These are phyloP conservation scores for Tokudaia tokunoshimensis DNA, from an alignment of 2,797 vertebrate genomes.

Conservation along the genomic window DNA sequence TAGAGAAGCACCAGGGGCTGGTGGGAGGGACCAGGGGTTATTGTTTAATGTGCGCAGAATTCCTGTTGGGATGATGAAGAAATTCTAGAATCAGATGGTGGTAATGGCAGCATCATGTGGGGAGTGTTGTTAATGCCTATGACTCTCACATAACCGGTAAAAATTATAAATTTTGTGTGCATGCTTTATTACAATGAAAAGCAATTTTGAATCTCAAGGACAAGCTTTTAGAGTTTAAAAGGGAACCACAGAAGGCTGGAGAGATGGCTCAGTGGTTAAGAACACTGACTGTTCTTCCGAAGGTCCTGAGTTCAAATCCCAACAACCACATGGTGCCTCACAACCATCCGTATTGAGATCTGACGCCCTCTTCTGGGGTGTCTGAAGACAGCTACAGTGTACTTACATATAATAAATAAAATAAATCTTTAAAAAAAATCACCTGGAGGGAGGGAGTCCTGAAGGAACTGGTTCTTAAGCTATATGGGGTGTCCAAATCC, in stretches of 20 bases:
- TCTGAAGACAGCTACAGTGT: no score
- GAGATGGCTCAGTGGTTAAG: no score
- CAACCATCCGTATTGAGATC: no score
- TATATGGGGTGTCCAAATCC: not conserved
- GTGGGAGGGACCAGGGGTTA: not conserved
- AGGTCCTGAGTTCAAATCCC: no score
- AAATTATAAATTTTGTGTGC: not conserved
- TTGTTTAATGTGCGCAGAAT: not conserved
- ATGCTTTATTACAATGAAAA: not conserved
- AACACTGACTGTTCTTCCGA: no score
- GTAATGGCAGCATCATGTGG: no score
- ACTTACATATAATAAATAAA: no score
- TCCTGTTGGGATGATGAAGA: not conserved
- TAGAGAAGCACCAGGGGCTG: not conserved
- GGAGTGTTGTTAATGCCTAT: not conserved
- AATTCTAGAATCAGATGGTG: not conserved
- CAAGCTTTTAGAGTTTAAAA: not conserved
- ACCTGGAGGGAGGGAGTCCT: not conserved
- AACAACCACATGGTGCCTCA: no score
- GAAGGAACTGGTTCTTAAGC: not conserved
- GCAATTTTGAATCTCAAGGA: not conserved
- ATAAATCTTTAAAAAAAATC: not conserved
- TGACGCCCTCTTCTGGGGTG: no score
- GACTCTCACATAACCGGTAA: no score
- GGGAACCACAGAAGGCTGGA: not conserved